phyloP scores from a whole-genome alignment of 1,140 invertebrate genomes.

The Drusus annulatus region DNA sequence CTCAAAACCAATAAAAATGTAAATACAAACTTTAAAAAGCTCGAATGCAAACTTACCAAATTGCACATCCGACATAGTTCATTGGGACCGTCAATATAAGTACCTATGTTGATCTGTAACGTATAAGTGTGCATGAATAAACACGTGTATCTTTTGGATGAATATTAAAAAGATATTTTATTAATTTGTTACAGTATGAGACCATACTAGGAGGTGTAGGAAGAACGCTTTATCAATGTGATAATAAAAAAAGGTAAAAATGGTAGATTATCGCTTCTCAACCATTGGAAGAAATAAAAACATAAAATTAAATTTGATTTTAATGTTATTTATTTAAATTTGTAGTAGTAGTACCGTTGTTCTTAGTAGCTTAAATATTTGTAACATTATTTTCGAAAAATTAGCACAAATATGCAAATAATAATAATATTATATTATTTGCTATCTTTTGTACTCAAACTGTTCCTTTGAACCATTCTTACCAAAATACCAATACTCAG shows the following conservation, averaged over 20 bases:
- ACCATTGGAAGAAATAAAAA: slow-evolving; percentile 54
- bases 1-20: no score
- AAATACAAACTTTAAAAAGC: no score
- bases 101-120: no score
- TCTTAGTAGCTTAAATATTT: slow-evolving; percentile 65
- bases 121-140: no score
- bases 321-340: slow-evolving; percentile 39
- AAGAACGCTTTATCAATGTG: background rate
- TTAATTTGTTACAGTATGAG: no score
- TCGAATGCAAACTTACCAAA: no score
- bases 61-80: no score
- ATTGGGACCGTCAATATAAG: no score
- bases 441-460: no score
- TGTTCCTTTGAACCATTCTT: background rate
- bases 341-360: slow-evolving; percentile 58
- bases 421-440: background rate
- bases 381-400: slow-evolving; percentile 47
- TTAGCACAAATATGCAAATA: background rate
- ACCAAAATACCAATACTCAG: slow-evolving; percentile 50
- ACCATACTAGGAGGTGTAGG: no score
- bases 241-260: background rate
- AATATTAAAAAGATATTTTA: no score
- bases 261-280: slow-evolving; percentile 60
- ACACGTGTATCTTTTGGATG: no score
- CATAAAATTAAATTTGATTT: slow-evolving; percentile 24